phyloP scores from a whole-genome alignment of 2,888 invertebrate genomes.

The Venusia cambrica region DNA sequence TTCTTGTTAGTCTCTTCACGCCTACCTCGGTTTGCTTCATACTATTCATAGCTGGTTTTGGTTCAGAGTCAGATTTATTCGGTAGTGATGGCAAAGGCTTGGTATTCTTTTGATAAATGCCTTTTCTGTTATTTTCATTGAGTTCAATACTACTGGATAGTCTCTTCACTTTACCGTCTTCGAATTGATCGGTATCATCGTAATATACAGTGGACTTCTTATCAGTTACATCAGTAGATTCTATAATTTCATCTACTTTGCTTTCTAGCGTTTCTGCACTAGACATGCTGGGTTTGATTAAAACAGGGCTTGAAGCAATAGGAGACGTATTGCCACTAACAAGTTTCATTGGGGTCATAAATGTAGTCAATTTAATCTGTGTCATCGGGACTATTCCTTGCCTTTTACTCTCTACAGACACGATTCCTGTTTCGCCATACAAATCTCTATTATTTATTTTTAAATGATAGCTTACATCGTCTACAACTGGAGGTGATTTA shows the following conservation, averaged over 20 bases:
- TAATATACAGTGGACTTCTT: constrained; percentile 55
- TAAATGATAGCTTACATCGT: constrained; percentile 66
- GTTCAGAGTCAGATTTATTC: constrained; percentile 48
- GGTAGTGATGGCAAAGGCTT: constrained; percentile 53
- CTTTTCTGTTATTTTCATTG: constrained; percentile 42
- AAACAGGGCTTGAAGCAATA: constrained; percentile 59
- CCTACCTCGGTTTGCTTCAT: constrained; percentile 40
- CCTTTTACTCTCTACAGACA: constrained; percentile 32
- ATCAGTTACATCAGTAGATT: constrained; percentile 34
- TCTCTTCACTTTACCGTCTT: constrained; percentile 32
- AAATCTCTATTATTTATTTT: constrained; percentile 66
- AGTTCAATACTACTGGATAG: constrained; percentile 23
- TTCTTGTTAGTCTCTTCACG: constrained; percentile 53
- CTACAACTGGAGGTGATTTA: constrained; percentile 35
- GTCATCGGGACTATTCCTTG: constrained; percentile 29
- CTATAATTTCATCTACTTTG: constrained; percentile 27
- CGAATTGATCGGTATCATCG: constrained; percentile 64
- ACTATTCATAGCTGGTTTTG: constrained; percentile 36
- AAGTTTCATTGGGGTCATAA: constrained; percentile 55
- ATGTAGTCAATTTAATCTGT: constrained; percentile 45
- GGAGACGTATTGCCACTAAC: constrained; percentile 49
- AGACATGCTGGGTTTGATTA: constrained; percentile 6
- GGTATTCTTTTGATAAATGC: constrained; percentile 56
- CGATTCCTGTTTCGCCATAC: constrained; percentile 32
- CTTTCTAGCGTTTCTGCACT: constrained; percentile 17